Base-by-base conservation (phyloP, 2,888 invertebrate species). In the Pardosa pseudoannulata region DNA sequence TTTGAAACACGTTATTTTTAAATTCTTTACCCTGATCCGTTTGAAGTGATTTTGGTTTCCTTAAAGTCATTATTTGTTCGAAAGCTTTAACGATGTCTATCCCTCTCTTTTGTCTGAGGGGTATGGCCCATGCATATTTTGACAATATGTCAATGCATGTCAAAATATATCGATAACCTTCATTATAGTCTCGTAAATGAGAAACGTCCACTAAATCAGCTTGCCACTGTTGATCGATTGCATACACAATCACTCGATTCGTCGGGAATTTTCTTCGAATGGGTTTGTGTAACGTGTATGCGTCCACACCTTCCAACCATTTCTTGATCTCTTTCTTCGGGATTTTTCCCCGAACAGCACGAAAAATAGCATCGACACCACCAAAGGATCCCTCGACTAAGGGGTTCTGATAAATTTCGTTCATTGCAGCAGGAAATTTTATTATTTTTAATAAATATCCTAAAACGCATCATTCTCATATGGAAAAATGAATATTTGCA, bases 1-100 rank as follows among this genome's bases (percentile, higher is more conserved):
- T 68, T 73, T 79, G 31, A 50, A 89, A 71, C 0, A 5, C 19
- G 13, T 32, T 6, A 68, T 90, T 90, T n/a, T 64, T 36, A 88
- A 90, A 90, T 65, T 90, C 90, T 9, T 31, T 88, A n/a, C 89
- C 89, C 72, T 88, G 62, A 86, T 90, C 89, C 2, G 89, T 88
- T 65, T 89, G 83, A 27, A 90, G 19, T 23, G 72, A 75, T 9
- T 41, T 27, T 0, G 90, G 90, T 50, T 56, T 56, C 31, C 85
- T 68, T 36, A 73, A 67, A 1, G 13, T 19, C n/a, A 86, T 36
- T 31, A 89, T 88, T 11, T 32, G 31, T 82, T 87, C 16, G 50
- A 89, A 89, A 1, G 88, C 89, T 9, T 32, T 46, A 9, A 36
- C 36, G 11, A 36, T 36, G 11, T 36, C 36, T 7, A 36, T 36